Evolutionary conservation across 1,140 invertebrate genomes (phyloP), one percentile per base, ranked within the genome.

Genomic region (Temnothorax nylanderi): DNA sequence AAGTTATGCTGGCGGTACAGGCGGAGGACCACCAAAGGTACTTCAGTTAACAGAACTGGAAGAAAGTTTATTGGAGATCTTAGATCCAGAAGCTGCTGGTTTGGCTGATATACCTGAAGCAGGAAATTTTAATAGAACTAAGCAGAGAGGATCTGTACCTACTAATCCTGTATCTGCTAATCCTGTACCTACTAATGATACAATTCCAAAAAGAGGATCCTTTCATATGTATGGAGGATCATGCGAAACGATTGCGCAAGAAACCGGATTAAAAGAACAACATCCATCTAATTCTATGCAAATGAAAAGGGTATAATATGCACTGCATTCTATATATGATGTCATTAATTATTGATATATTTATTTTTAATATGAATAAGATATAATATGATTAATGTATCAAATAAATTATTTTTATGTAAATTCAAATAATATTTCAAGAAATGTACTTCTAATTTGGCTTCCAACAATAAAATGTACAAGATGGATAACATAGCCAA

Each of bases 371-470:
- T 13, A 32, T 16, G 26, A 34, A 11, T 62, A 32, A 62, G 26
- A 62, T 11, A 62, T 62, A 62, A 62, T 6, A 37, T 37, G 1
- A 37, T 26, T 26, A 26, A 37, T 37, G 6, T 37, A 62, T 62
- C 2, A 62, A 62, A 62, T 62, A 62, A 62, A 34, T 62, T 13
- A 62, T 62, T 11, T 62, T 13, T 62, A 32, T 34, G 32, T 2
- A 62, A 62, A 62, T 32, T 62, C 5, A 26, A 62, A 62, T 62
- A 62, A 62, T 62, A 62, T 62, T 62, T 62, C 11, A 10, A 62
- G 58, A 34, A 62, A 62, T 65, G 0, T 65, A 65, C 34, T 65
- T 65, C 18, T n/a, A 65, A 2, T n/a, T 37, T 41, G 8, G 0
- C 2, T 62, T 6, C 5, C 3, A 65, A 65, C 2, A 3, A 37